These are phyloP conservation scores for Orthosia incerta DNA, from an alignment of 2,888 invertebrate species.

Conservation along the genomic window DNA sequence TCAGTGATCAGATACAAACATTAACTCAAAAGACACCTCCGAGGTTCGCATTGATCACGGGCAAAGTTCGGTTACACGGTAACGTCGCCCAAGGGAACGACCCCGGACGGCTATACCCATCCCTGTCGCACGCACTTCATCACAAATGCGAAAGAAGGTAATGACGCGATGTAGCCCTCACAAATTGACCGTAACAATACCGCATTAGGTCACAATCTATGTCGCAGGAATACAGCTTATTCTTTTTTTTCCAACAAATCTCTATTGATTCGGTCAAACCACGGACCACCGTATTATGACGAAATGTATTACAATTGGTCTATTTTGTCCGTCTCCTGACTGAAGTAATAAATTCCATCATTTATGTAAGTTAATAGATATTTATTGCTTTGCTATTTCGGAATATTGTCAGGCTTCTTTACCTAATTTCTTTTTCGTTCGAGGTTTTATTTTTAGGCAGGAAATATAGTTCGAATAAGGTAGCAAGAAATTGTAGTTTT, in stretches of 20 bases:
- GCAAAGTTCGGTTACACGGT: conserved; percentile 85
- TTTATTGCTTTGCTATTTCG: conserved; percentile 71
- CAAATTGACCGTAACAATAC: conserved; percentile 84
- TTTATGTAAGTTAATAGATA: conserved; percentile 73
- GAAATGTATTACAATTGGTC: conserved; percentile 71
- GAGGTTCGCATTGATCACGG: conserved; percentile 87
- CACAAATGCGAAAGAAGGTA: conserved; percentile 78
- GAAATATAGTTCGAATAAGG: conserved; percentile 16
- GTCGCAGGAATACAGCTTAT: conserved; percentile 74
- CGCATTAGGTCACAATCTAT: conserved; percentile 83
- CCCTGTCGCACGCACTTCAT: conserved; percentile 78
- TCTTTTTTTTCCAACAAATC: conserved; percentile 73
- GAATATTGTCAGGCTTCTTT: conserved; percentile 65
- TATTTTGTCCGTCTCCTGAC: conserved; percentile 68
- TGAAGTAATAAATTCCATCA: conserved; percentile 71
- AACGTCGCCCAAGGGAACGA: conserved; percentile 85
- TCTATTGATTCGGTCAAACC: conserved; percentile 74
- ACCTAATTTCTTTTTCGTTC: conserved; percentile 48
- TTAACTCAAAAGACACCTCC: conserved; percentile 85
- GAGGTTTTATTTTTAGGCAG: conserved; percentile 13
- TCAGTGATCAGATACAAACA: conserved; percentile 80
- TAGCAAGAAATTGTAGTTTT: conserved; percentile 25
- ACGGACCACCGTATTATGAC: conserved; percentile 67
- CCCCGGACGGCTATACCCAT: conserved; percentile 74
- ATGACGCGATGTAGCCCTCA: conserved; percentile 76